Evolutionary conservation across 2,113 vertebrate genomes (phyloP).

Genomic region (Machaerirhynchus nigripectus): DNA sequence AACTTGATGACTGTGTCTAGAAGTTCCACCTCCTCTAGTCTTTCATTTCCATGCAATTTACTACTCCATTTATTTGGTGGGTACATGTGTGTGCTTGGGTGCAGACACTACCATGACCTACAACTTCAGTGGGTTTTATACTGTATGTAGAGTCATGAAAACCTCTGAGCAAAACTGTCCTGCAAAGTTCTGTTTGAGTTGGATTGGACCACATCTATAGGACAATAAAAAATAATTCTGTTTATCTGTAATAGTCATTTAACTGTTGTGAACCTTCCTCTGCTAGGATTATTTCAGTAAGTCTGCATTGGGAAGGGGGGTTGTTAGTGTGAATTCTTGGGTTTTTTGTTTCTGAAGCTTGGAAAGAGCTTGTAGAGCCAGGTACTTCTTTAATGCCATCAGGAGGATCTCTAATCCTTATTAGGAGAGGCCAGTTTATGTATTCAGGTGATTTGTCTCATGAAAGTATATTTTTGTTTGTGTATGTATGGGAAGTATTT

Average conservation of each 20-base stretch:
- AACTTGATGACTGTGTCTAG: neutral
- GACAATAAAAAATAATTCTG: neutral
- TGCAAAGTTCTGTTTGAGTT: neutral
- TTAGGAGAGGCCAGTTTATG: neutral
- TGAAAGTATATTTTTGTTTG: neutral
- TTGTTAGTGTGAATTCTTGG: neutral
- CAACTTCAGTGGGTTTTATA: neutral
- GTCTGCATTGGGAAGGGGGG: rapidly evolving
- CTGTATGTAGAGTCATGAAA: neutral
- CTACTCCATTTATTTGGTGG: neutral
- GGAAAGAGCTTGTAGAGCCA: neutral
- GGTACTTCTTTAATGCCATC: neutral
- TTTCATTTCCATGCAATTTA: neutral
- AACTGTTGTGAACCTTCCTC: neutral
- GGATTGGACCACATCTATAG: neutral
- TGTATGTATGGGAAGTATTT: neutral
- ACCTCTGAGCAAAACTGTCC: neutral
- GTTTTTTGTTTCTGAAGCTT: neutral
- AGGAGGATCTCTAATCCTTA: neutral
- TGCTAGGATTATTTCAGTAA: neutral
- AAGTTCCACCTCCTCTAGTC: neutral
- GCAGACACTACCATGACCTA: neutral
- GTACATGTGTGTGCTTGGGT: neutral
- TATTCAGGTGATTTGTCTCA: neutral
- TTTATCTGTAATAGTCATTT: neutral